Evolutionary conservation across 35 echinoderm and acorn worm genomes (phyloP), one percentile per base, ranked within the genome.

Genomic region (Apostichopus japonicus): DNA sequence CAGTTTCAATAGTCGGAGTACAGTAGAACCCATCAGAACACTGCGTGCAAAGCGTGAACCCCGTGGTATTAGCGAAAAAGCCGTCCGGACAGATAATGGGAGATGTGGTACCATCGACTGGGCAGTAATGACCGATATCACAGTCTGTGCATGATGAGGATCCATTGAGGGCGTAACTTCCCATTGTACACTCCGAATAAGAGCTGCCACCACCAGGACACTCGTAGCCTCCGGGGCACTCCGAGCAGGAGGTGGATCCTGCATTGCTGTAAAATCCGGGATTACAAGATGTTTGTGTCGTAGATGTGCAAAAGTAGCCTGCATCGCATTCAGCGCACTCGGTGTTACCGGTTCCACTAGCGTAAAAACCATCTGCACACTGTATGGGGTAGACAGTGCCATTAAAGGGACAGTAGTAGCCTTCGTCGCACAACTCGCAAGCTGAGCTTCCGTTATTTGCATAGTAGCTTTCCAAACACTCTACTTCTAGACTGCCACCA

Each of bases 101-200:
- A n/a, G 93, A 93, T 9, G 89, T 17, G 5, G 91, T 93, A 24
- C 95, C 95, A 53, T 92, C 65, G 0, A 92, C 53, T 15, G 95
- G 95, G 71, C 97, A 99, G 77, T 94, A 94, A 53, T 93, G 82
- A 10, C 97, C 97, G 80, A 71, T 55, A 33, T 93, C 91, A 95
- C 94, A 98, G 21, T 72, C 62, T 52, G 76, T 33, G 62, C 94
- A 96, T 5, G 72, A 86, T 4, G 67, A 53, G 22, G 88, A 95
- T 25, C 87, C 92, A 93, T 96, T 93, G 5, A 24, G 24, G 24
- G 92, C 65, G 21, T 86, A 93, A 27, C 56, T 90, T 56, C 94
- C 94, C 33, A 22, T 25, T 5, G 15, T 9, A 53, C 94, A 95
- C 55, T 93, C 84, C 33, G 21, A 14, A 58, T 59, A 33, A 19